These are phyloP conservation scores for Cryptomyrus ogoouensis DNA, from an alignment of 2,113 vertebrate genomes.

Conservation along the genomic window DNA sequence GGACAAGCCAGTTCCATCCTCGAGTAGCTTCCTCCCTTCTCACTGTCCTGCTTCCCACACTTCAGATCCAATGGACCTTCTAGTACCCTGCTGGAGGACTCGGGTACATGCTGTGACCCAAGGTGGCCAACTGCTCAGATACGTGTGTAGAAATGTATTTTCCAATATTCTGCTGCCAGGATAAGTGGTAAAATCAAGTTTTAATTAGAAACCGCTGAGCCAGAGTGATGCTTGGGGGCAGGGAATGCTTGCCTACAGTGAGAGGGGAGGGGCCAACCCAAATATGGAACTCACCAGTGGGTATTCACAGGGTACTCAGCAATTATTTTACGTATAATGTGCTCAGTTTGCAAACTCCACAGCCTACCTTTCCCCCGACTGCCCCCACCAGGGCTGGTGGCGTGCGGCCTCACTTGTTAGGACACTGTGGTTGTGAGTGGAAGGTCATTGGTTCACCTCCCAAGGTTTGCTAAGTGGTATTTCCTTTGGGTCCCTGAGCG, in stretches of 20 bases:
- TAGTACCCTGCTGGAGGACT: neutral
- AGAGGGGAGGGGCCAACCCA: constrained; percentile 25
- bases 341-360: neutral
- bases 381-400: neutral
- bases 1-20: neutral
- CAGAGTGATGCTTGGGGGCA: constrained; percentile 30
- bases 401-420: neutral
- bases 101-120: neutral
- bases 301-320: neutral
- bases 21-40: neutral
- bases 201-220: constrained; percentile 66
- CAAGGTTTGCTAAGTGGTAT: neutral
- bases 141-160: constrained; percentile 40
- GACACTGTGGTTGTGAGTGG: neutral
- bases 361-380: neutral
- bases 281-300: constrained; percentile 24
- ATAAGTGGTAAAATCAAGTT: constrained; percentile 51
- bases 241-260: constrained; percentile 26
- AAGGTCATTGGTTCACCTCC: neutral
- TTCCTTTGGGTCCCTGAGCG: neutral
- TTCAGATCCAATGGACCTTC: neutral
- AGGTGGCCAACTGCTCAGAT: neutral
- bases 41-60: neutral
- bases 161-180: constrained; percentile 41
- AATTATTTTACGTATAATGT: neutral